Evolutionary conservation across 2,113 vertebrate species (phyloP).

Genomic region (Mastomys coucha): DNA sequence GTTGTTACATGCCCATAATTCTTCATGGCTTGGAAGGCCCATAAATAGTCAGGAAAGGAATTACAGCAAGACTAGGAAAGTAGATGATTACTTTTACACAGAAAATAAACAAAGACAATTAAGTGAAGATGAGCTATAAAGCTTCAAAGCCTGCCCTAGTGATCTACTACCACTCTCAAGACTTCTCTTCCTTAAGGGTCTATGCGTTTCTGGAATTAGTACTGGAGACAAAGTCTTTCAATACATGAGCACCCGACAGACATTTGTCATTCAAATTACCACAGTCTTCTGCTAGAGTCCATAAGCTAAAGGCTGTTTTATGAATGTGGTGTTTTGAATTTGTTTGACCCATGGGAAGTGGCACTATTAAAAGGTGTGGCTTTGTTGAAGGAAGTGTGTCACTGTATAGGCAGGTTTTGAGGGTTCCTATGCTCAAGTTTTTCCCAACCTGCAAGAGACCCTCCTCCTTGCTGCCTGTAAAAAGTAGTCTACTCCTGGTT

Average conservation of each 20-base stretch:
- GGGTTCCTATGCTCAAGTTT: too few relatives aligned
- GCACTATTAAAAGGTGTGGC: too few relatives aligned
- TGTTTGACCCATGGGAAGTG: too few relatives aligned
- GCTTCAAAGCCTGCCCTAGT: not conserved
- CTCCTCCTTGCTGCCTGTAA: too few relatives aligned
- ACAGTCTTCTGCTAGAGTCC: not conserved
- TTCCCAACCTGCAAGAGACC: too few relatives aligned
- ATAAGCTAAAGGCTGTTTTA: not conserved
- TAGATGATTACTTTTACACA: not conserved
- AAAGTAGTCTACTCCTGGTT: too few relatives aligned
- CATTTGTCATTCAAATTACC: not conserved
- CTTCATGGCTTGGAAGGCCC: not conserved
- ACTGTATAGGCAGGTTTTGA: too few relatives aligned
- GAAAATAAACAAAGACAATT: not conserved
- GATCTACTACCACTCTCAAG: not conserved
- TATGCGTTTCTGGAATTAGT: not conserved
- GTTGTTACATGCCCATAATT: not conserved
- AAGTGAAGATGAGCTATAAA: not conserved
- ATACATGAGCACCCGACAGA: not conserved
- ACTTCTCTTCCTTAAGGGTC: not conserved
- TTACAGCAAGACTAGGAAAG: not conserved
- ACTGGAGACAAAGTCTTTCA: not conserved
- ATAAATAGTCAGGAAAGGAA: not conserved
- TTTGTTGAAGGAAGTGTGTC: too few relatives aligned
- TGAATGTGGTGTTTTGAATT: not conserved